Conservation (phyloP, 1,140 invertebrate species). For the Ganaspis sp. region DNA sequence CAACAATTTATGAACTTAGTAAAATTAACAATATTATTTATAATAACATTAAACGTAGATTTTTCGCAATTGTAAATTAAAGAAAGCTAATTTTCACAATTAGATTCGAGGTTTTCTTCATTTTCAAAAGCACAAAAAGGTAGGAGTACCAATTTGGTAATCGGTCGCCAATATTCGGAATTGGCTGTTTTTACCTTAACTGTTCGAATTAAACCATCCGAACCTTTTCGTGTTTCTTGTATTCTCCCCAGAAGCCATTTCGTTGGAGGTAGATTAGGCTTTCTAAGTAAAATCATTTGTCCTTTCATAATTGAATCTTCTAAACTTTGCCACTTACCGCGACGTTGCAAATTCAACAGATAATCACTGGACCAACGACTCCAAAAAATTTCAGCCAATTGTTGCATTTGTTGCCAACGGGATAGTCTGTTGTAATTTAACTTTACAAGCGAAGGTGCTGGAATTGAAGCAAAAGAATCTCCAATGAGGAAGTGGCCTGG, state of each 20-base stretch:
- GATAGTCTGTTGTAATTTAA: conserved; percentile 9
- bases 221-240: not conserved
- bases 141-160: no score
- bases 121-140: no score
- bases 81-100: no score
- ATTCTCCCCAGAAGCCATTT: not conserved
- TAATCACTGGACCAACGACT: conserved; percentile 52
- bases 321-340: conserved; percentile 47
- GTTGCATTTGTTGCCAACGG: conserved; percentile 16
- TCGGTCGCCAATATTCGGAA: no score
- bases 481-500: conserved; percentile 21
- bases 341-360: conserved; percentile 42
- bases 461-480: not conserved
- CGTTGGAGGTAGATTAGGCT: not conserved
- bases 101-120: no score
- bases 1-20: no score
- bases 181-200: not conserved
- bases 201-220: not conserved
- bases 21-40: no score
- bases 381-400: conserved; percentile 8
- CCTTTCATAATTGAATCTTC: conserved; percentile 49
- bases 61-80: no score
- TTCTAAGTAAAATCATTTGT: conserved; percentile 50
- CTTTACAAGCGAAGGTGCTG: not conserved
- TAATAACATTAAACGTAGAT: no score